Conservation (phyloP, 2,113 vertebrate species). For the Oncorhynchus mykiss region DNA sequence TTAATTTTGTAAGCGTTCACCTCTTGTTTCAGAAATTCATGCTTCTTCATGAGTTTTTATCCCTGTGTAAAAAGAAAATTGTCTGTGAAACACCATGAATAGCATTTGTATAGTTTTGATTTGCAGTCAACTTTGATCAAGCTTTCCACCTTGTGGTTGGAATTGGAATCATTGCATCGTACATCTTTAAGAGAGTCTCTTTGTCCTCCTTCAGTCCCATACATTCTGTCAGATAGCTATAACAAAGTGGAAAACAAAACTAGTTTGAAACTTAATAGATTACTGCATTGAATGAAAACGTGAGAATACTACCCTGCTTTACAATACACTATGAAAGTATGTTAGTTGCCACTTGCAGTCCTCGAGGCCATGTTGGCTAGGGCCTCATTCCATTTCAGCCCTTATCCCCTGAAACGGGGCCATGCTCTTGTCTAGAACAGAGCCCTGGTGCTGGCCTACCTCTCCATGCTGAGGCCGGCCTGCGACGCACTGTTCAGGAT, state of each 20-base stretch:
- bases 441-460: constrained; percentile 62
- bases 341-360: too few species aligned
- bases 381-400: too few species aligned
- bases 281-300: too few species aligned
- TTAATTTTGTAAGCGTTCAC: constrained; percentile 85
- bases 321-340: too few species aligned
- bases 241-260: constrained; percentile 13
- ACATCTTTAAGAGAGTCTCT: constrained; percentile 79
- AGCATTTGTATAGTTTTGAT: background rate
- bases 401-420: too few species aligned
- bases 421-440: too few species aligned
- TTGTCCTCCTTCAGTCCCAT: constrained; percentile 83
- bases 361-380: too few species aligned
- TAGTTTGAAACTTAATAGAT: too few species aligned
- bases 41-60: constrained; percentile 91
- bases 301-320: too few species aligned
- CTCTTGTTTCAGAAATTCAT: constrained; percentile 82
- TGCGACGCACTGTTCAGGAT: constrained; percentile 87
- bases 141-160: constrained; percentile 46
- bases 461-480: constrained; percentile 89
- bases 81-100: background rate
- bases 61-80: constrained; percentile 62
- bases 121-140: constrained; percentile 4
- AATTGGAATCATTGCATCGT: constrained; percentile 79
- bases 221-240: constrained; percentile 89